A percentile compares a stretch with the other conserved stretches of the same genome.
phyloP scores from a whole-genome alignment of 2,113 vertebrate species.

The Burhinus bistriatus region DNA sequence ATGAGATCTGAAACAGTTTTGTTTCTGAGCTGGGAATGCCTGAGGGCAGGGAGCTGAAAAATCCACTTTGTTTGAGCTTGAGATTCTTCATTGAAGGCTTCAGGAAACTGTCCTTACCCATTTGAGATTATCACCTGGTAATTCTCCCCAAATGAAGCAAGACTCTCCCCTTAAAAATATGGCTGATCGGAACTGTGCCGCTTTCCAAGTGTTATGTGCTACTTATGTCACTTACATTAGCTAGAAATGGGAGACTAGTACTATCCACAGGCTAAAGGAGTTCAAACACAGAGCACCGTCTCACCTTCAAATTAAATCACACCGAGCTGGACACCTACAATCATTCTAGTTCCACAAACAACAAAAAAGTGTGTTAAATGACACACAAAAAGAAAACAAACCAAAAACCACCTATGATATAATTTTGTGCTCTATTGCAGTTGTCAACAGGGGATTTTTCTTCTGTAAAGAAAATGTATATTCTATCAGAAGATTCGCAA shows the following conservation, averaged over 20 bases:
- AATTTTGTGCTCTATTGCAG: not conserved
- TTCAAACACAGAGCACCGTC: not conserved
- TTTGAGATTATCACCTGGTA: not conserved
- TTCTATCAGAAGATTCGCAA: not conserved
- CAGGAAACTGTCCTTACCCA: not conserved
- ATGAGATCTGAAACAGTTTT: not conserved
- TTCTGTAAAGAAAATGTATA: not conserved
- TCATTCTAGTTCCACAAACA: not conserved
- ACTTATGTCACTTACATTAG: not conserved
- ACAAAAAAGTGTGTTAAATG: not conserved
- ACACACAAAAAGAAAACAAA: not conserved
- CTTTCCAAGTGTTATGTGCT: not conserved
- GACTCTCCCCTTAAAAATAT: not conserved
- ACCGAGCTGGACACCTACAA: not conserved
- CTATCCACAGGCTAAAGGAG: not conserved
- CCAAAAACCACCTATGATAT: too few species aligned
- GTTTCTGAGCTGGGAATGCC: too few species aligned
- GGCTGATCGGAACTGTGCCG: not conserved
- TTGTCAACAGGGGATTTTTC: not conserved
- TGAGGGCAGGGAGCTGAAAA: not conserved
- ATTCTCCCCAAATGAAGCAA: not conserved
- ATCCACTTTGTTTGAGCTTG: not conserved
- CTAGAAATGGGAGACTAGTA: not conserved
- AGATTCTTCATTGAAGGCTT: not conserved
- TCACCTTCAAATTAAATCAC: not conserved